Evolutionary conservation across 2,797 vertebrate species (phyloP).

Genomic region (Ctenosaura bakeri): DNA sequence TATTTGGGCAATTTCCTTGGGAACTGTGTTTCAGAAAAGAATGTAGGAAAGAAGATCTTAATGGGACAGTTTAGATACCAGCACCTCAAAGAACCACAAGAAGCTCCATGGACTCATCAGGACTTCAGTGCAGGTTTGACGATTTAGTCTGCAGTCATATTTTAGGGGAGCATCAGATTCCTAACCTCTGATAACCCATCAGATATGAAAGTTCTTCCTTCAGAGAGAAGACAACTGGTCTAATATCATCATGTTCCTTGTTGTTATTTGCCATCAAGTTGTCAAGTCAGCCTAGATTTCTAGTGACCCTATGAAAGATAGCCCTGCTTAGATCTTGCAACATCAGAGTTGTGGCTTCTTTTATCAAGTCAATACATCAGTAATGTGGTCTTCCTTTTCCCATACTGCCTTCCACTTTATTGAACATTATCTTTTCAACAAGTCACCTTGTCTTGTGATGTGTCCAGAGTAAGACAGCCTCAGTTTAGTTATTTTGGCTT

Average conservation of each 20-base stretch:
- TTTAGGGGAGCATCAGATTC: background rate
- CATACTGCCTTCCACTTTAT: no score
- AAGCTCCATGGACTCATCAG: background rate
- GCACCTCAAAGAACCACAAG: background rate
- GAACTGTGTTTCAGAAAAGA: background rate
- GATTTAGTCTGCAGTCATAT: background rate
- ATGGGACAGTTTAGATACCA: background rate
- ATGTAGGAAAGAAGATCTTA: background rate
- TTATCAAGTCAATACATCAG: no score
- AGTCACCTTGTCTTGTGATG: no score
- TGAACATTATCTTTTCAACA: no score
- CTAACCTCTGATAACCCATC: rapidly evolving
- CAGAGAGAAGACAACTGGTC: background rate
- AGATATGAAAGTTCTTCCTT: background rate
- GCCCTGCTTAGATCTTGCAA: no score
- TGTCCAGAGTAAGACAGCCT: no score
- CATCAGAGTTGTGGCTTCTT: no score
- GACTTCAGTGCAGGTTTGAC: background rate
- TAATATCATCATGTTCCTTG: background rate
- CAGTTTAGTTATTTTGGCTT: no score
- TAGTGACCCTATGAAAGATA: no score
- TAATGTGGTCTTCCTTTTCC: no score
- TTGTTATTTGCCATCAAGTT: background rate
- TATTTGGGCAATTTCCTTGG: background rate
- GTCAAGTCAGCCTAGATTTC: background rate